Percentiles rank a stretch among this genome's conserved stretches.
Conservation (phyloP, 2,797 vertebrate genomes). For the Rhinella marina region DNA sequence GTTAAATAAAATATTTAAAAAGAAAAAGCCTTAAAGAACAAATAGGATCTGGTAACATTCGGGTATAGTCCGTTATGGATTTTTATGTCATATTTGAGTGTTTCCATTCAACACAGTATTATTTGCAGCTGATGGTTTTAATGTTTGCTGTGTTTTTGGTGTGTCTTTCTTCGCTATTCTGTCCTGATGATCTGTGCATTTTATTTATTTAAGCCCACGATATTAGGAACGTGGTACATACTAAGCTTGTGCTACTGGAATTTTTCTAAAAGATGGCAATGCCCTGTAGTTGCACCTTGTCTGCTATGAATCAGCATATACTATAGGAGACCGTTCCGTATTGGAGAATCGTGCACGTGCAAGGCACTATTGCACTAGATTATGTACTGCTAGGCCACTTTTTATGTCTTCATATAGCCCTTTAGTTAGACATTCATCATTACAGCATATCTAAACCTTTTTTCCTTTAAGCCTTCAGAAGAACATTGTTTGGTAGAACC, state of each 20-base stretch:
- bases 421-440: background rate
- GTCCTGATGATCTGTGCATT: constrained; percentile 10
- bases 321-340: background rate
- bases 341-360: background rate
- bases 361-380: constrained; percentile 18
- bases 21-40: constrained; percentile 54
- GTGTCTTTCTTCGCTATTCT: constrained; percentile 9
- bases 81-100: constrained; percentile 29
- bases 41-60: constrained; percentile 33
- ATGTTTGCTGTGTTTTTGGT: constrained; percentile 45
- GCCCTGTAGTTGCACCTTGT: background rate
- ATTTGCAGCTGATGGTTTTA: constrained; percentile 52
- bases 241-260: background rate
- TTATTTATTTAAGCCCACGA: constrained; percentile 44
- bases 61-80: background rate
- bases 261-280: background rate
- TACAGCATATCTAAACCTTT: background rate
- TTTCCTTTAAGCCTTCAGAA: background rate
- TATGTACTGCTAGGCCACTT: background rate
- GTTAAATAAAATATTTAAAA: constrained; percentile 32
- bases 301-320: background rate
- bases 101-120: constrained; percentile 51
- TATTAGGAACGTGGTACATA: background rate
- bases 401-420: background rate
- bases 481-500: background rate